Evolutionary conservation across 2,888 invertebrate genomes (phyloP).

Genomic region (Parthenolecanium corni): DNA sequence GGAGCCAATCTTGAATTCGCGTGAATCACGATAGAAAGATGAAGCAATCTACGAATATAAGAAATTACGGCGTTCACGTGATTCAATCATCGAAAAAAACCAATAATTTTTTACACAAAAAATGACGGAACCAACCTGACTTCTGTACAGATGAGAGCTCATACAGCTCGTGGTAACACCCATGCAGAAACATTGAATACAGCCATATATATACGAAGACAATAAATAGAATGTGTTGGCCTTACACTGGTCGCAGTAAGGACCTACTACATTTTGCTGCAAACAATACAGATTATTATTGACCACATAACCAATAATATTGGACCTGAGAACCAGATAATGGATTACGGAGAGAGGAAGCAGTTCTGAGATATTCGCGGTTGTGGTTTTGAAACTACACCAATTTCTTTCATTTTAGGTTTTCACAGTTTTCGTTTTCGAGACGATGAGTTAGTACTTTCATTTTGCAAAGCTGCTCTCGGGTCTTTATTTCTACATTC

Average conservation of each 20-base stretch:
- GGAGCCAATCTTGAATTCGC: conserved; percentile 46
- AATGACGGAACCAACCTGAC: conserved; percentile 43
- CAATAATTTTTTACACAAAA: not conserved
- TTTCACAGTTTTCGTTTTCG: no score
- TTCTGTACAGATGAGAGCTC: conserved; percentile 64
- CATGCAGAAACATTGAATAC: conserved; percentile 92
- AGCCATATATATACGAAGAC: conserved; percentile 67
- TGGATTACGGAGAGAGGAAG: no score
- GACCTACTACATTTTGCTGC: conserved; percentile 60
- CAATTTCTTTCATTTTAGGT: no score
- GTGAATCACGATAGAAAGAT: conserved; percentile 44
- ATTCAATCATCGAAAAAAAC: not conserved
- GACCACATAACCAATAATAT: no score
- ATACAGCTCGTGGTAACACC: conserved; percentile 70
- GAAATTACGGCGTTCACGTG: no score
- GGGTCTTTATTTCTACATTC: no score
- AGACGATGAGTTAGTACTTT: no score
- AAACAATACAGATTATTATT: no score
- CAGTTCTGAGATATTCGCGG: no score
- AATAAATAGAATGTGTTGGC: conserved; percentile 73
- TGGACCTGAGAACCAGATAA: no score
- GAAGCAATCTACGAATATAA: conserved; percentile 41
- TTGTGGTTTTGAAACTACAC: no score
- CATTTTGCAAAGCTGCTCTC: no score
- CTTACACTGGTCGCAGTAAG: conserved; percentile 76